A percentile compares a stretch with the other conserved stretches of the same genome.
Evolutionary conservation across 1,140 invertebrate species (phyloP).

Genomic region (Nasonia longicornis): DNA sequence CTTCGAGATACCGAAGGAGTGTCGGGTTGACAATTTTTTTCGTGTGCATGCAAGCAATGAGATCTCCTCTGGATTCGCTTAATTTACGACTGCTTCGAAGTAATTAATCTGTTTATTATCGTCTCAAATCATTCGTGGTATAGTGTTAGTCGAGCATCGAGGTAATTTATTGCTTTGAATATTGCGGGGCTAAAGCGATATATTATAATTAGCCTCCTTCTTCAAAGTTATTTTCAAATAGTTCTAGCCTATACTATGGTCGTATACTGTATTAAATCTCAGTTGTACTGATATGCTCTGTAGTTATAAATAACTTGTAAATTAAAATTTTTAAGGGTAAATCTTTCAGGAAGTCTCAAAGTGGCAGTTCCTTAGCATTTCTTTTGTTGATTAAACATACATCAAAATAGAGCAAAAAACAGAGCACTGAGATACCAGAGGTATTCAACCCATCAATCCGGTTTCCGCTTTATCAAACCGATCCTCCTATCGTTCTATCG

Average conservation of each 20-base stretch:
- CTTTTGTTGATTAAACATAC: too few species aligned
- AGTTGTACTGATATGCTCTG: not conserved
- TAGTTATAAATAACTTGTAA: too few species aligned
- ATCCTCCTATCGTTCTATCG: too few species aligned
- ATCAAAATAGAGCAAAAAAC: too few species aligned
- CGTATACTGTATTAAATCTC: not conserved
- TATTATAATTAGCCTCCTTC: not conserved
- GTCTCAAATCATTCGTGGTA: not conserved
- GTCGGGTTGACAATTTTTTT: not conserved
- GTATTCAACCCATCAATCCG: too few species aligned
- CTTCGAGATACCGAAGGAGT: not conserved
- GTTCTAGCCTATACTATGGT: not conserved
- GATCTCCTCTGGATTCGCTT: not conserved
- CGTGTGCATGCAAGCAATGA: not conserved
- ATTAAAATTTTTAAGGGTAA: too few species aligned
- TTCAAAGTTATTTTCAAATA: not conserved
- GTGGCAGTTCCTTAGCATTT: too few species aligned
- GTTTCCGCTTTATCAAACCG: too few species aligned
- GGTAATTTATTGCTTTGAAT: not conserved
- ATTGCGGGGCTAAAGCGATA: not conserved
- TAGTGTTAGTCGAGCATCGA: not conserved
- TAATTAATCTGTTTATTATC: slow-evolving; percentile 19
- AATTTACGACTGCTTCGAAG: slow-evolving; percentile 16
- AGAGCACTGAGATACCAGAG: too few species aligned
- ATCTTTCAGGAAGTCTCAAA: too few species aligned